Evolutionary conservation across 2,113 vertebrate genomes (phyloP), one percentile per base, ranked within the genome.

Genomic region (Motacilla alba): DNA sequence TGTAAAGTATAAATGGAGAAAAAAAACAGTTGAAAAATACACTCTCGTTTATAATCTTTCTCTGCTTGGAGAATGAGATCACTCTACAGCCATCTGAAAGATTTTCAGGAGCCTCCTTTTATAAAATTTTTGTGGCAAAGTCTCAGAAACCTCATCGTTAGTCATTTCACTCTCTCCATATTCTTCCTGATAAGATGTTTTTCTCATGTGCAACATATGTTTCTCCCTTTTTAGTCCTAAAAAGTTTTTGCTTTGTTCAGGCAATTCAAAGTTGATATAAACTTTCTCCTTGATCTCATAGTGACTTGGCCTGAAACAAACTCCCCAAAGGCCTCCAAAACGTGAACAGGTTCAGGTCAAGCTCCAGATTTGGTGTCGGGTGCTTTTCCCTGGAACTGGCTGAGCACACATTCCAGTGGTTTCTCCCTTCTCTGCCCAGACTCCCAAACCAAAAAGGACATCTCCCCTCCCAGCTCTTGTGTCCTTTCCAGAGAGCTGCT

Each of bases 151-250:
- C 60, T 94, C 93, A 95, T 89, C 22, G 11, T 96, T 86, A 87
- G 93, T 96, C 94, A 91, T 93, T 94, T 97, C 88, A 14, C 77
- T 96, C 90, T 95, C 92, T 96, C 96, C 91, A 58, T 79, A 77
- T 83, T 93, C 96, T 96, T 90, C 84, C 95, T 79, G 93, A 89
- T 94, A 97, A 97, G 91, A 94, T 74, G 92, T 95, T 96, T 97
- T 96, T 97, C 85, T 93, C 87, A 78, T 88, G 92, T 91, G 93
- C 43, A 97, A 97, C 84, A 94, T 91, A 80, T 84, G 91, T 93
- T 95, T 95, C 93, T 95, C 83, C 92, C 84, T 96, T 97, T 97
- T 97, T 90, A 95, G 94, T 96, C 78, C 95, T 94, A 86, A 92
- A 74, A 93, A 41, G 37, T 69, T 97, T 95, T 84, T 93, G 83